Base-by-base conservation (phyloP, 2,113 vertebrate genomes). In the Aegypius monachus region DNA sequence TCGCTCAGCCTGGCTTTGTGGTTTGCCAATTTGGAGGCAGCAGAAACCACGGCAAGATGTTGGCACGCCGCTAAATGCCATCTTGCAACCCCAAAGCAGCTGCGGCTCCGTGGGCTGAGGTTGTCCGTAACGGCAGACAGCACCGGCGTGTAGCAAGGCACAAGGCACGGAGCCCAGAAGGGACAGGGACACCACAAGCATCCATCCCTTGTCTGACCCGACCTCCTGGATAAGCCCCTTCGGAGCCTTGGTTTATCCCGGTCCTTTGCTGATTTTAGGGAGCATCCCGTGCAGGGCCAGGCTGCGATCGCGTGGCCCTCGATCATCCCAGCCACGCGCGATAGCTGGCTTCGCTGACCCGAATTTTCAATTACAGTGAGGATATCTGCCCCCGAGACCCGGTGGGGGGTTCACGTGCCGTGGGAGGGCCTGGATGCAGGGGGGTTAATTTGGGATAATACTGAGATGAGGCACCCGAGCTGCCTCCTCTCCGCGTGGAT, bases 311-410 rank as follows among this genome's bases (percentile, higher is more conserved):
- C 2, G 9, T 10, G 67, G 25, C 26, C 59, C 18, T 36, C 13
- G 4, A 3, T 19, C 56, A 5, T 3, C n/a, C 13, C 58, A 11
- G 2, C 29, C 36, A 1, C 5, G 6, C 43, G 23, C 4, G 2
- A 12, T 16, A 22, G 5, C 27, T 9, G 40, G 18, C 6, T 55
- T 29, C 8, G 50, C 43, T 6, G 22, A 5, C 8, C 59, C 27
- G 0, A 22, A 42, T 27, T 58, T 63, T 21, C 14, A 50, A 50
- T 21, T 16, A 4, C 34, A 6, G 32, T 1, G 4, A 50, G 22
- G 38, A 7, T 8, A 15, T 8, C 34, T 23, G 17, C 43, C 59
- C 42, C 1, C 6, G 5, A 3, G 65, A 63, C 6, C n/a, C 13
- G 3, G 26, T 1, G 52, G 32, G 32, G 26, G 6, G 25, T 6